Conservation (phyloP, 2,113 vertebrate genomes). For the Hemichromis elongatus region DNA sequence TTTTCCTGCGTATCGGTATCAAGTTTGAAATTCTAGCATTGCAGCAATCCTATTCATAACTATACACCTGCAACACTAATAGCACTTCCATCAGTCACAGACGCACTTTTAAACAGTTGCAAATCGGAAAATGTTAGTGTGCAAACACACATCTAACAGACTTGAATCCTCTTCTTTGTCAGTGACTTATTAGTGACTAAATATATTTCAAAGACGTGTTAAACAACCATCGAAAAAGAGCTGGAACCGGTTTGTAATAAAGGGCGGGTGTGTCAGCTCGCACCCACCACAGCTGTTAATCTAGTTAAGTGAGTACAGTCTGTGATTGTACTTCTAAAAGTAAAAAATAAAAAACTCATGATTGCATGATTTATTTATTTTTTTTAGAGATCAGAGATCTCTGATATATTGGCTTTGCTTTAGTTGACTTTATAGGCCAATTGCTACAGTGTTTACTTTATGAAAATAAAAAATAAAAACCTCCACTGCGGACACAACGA, state of each 20-base stretch:
- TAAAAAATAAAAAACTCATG: background rate
- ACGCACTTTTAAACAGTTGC: background rate
- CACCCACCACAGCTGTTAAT: background rate
- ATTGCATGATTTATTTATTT: background rate
- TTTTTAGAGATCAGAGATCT: background rate
- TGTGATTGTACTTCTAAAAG: background rate
- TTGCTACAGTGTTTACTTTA: background rate
- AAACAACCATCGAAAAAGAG: background rate
- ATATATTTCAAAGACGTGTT: background rate
- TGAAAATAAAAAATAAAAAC: background rate
- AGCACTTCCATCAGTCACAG: background rate
- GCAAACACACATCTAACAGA: background rate
- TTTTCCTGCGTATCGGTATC: background rate
- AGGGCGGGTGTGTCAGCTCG: background rate
- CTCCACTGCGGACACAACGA: background rate
- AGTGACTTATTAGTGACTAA: background rate
- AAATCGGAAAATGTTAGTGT: background rate
- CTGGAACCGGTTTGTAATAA: background rate
- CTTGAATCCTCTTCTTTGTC: background rate
- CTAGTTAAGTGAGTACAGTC: background rate
- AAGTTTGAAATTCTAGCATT: background rate
- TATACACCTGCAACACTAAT: background rate
- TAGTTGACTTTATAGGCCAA: background rate
- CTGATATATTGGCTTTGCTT: background rate
- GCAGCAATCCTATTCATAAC: background rate